Conservation (phyloP, 2,113 vertebrate species). For the Orycteropus afer region DNA sequence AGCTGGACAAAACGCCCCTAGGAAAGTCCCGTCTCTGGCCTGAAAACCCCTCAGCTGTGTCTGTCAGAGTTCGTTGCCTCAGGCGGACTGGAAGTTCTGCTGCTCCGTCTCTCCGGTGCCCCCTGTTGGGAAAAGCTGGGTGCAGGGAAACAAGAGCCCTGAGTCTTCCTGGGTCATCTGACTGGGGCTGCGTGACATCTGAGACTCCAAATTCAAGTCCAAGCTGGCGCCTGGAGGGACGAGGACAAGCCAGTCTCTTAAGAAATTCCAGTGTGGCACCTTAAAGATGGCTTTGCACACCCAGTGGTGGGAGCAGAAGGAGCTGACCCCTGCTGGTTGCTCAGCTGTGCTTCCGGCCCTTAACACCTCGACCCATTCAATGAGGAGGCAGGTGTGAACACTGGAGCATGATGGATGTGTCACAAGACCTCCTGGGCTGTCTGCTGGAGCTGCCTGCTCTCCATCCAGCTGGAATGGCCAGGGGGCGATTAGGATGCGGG, state of each 20-base stretch:
- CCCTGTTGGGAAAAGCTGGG: conserved; percentile 51
- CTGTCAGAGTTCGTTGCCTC: neutral
- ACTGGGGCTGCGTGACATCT: neutral
- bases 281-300: neutral
- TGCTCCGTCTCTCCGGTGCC: neutral
- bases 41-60: neutral
- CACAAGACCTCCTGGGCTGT: conserved; percentile 48
- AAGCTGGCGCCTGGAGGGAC: neutral
- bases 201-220: conserved; percentile 17
- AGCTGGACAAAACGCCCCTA: neutral
- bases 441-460: conserved; percentile 2
- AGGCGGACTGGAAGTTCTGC: neutral
- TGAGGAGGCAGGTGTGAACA: conserved; percentile 66
- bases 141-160: neutral
- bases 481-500: neutral
- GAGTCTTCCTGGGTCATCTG: neutral
- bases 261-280: neutral
- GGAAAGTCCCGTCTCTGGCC: conserved; percentile 4
- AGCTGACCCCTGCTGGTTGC: neutral
- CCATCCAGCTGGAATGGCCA: conserved; percentile 35
- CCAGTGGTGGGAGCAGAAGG: neutral
- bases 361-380: neutral
- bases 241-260: neutral
- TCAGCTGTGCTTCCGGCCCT: conserved; percentile 20
- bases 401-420: conserved; percentile 62